Percentiles rank a stretch among this genome's conserved stretches.
Conservation (phyloP, 1,140 invertebrate genomes). For the Solenopsis fugax region DNA sequence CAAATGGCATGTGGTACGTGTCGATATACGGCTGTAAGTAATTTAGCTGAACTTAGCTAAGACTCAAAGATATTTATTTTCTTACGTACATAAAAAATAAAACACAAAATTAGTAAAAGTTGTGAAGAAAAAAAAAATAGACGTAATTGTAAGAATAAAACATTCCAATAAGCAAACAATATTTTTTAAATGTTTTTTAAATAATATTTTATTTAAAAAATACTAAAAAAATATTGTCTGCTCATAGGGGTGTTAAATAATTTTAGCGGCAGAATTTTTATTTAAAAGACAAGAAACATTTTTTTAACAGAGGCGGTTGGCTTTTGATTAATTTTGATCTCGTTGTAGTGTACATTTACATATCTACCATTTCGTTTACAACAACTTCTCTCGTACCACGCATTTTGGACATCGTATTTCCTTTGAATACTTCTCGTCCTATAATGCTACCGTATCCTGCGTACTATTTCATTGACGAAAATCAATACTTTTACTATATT, state of each 20-base stretch:
- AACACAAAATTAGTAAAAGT: not conserved
- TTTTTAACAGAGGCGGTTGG: not conserved
- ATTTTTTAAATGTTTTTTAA: no score
- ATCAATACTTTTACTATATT: conserved; percentile 26
- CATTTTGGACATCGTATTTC: not conserved
- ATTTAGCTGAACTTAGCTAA: not conserved
- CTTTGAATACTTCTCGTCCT: conserved; percentile 18
- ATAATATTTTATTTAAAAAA: no score
- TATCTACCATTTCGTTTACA: not conserved
- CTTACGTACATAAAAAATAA: not conserved
- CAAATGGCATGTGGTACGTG: not conserved
- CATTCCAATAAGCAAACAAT: no score
- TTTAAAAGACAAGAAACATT: not conserved
- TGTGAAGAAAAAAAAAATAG: not conserved
- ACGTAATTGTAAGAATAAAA: not conserved
- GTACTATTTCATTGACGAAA: conserved; percentile 27
- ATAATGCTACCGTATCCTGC: not conserved
- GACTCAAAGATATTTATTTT: not conserved
- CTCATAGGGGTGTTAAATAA: no score
- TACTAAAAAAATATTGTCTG: no score
- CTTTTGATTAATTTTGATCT: not conserved
- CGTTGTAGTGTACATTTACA: not conserved
- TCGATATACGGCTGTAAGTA: conserved; percentile 16
- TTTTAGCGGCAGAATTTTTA: not conserved
- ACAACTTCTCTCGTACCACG: not conserved